These are phyloP conservation scores for Anoplophora glabripennis DNA, from an alignment of 1,140 invertebrate species.

Conservation along the genomic window DNA sequence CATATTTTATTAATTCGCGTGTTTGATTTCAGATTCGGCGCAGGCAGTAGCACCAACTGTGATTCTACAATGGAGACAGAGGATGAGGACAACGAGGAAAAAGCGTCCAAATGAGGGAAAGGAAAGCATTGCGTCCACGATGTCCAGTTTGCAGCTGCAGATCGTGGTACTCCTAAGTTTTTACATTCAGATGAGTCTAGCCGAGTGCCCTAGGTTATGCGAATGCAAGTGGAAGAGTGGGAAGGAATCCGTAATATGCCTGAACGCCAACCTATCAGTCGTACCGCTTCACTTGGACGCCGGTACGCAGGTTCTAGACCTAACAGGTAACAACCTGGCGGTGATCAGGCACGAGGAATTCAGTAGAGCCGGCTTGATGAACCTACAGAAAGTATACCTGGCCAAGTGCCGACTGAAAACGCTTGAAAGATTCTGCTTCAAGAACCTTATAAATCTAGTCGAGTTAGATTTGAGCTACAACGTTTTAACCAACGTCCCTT, in stretches of 20 bases:
- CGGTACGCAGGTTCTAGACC: slow-evolving; percentile 74
- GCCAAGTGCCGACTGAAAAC: slow-evolving; percentile 60
- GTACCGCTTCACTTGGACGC: slow-evolving; percentile 68
- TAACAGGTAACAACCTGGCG: slow-evolving; percentile 69
- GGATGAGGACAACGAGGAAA: slow-evolving; percentile 38
- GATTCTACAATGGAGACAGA: slow-evolving; percentile 38
- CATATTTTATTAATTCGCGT: too few relatives aligned
- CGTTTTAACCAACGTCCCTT: slow-evolving; percentile 63
- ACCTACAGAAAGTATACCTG: slow-evolving; percentile 75
- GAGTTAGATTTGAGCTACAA: slow-evolving; percentile 78
- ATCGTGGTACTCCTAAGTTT: slow-evolving; percentile 35
- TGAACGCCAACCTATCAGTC: slow-evolving; percentile 65
- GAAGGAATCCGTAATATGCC: slow-evolving; percentile 77
- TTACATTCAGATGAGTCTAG: slow-evolving; percentile 42
- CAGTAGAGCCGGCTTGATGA: slow-evolving; percentile 65
- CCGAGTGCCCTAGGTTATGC: slow-evolving; percentile 68
- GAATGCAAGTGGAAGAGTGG: slow-evolving; percentile 84
- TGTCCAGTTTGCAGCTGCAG: slow-evolving; percentile 13
- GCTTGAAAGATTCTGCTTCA: slow-evolving; percentile 64
- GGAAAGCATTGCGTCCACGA: background rate
- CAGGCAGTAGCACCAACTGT: background rate
- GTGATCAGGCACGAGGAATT: slow-evolving; percentile 68
- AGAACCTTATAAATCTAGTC: slow-evolving; percentile 69
- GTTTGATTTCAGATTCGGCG: too few relatives aligned
- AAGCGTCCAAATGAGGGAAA: background rate